phyloP scores from a whole-genome alignment of 2,888 invertebrate genomes.

The Meghimatium bilineatum region DNA sequence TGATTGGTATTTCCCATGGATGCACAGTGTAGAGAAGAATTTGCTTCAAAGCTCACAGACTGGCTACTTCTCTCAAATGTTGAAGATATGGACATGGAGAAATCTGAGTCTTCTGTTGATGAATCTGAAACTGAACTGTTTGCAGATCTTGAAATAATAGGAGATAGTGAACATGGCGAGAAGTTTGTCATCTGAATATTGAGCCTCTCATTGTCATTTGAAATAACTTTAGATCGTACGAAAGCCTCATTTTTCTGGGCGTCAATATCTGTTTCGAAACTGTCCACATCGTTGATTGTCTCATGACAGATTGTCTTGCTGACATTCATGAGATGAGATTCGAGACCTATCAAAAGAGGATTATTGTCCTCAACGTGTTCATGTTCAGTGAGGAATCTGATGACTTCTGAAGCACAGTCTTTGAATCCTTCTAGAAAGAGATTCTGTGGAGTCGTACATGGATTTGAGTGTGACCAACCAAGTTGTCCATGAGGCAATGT shows the following conservation, averaged over 20 bases:
- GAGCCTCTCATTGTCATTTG: background rate
- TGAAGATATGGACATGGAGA: constrained; percentile 10
- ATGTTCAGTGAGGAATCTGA: constrained; percentile 64
- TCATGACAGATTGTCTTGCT: constrained; percentile 37
- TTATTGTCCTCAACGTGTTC: constrained; percentile 60
- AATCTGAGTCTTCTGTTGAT: constrained; percentile 22
- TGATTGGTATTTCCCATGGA: background rate
- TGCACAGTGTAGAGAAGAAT: background rate
- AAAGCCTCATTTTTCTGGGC: background rate
- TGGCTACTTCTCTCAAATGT: background rate
- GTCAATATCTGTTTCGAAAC: background rate
- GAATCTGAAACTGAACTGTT: constrained; percentile 28
- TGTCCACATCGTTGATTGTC: constrained; percentile 24
- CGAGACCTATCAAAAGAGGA: constrained; percentile 62
- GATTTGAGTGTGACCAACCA: background rate
- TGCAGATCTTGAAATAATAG: constrained; percentile 18
- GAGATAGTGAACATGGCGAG: constrained; percentile 9
- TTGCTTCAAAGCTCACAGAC: constrained; percentile 1
- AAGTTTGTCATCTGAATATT: background rate
- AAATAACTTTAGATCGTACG: background rate
- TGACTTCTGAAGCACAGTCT: constrained; percentile 66
- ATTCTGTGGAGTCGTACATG: constrained; percentile 3
- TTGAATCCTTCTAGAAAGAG: constrained; percentile 62
- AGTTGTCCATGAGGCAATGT: background rate
- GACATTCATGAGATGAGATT: constrained; percentile 55